phyloP scores from a whole-genome alignment of 2,888 invertebrate species.

The Rambutsinella grinnellia region DNA sequence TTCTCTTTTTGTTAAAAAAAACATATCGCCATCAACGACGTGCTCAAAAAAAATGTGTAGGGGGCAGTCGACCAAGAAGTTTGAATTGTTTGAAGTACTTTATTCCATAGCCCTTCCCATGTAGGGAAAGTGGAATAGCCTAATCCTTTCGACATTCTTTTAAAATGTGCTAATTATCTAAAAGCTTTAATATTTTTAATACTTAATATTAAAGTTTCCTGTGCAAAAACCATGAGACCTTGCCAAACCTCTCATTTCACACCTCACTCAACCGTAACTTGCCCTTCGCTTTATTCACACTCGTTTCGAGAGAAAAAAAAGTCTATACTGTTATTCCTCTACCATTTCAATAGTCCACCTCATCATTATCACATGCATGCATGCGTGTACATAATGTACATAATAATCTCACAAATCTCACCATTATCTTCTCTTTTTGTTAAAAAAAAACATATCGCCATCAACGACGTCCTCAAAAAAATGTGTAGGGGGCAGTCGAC shows the following conservation, averaged over 20 bases:
- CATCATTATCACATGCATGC: slow-evolving; percentile 1
- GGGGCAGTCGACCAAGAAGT: slow-evolving; percentile 45
- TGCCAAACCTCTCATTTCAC: slow-evolving; percentile 64
- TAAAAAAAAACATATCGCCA: too few species aligned
- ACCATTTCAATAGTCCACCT: too few species aligned
- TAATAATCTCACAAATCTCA: background rate
- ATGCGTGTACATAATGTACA: background rate
- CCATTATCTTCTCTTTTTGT: too few species aligned
- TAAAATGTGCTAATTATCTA: too few species aligned
- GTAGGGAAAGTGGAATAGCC: slow-evolving; percentile 39
- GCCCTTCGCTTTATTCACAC: slow-evolving; percentile 59
- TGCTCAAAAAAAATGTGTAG: slow-evolving; percentile 18
- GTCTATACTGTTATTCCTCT: slow-evolving; percentile 29
- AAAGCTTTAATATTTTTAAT: too few species aligned
- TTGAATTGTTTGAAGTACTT: too few species aligned
- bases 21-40: slow-evolving; percentile 46
- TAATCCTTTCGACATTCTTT: too few species aligned
- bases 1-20: too few species aligned
- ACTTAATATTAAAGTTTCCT: too few species aligned
- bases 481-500: slow-evolving; percentile 39
- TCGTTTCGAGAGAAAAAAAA: too few species aligned
- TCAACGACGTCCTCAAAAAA: slow-evolving; percentile 28
- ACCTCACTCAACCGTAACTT: slow-evolving; percentile 62
- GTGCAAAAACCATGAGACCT: slow-evolving; percentile 62
- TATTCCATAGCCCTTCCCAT: too few species aligned